Evolutionary conservation across 1,140 invertebrate genomes (phyloP).

Genomic region (Adoxophyes honmai): DNA sequence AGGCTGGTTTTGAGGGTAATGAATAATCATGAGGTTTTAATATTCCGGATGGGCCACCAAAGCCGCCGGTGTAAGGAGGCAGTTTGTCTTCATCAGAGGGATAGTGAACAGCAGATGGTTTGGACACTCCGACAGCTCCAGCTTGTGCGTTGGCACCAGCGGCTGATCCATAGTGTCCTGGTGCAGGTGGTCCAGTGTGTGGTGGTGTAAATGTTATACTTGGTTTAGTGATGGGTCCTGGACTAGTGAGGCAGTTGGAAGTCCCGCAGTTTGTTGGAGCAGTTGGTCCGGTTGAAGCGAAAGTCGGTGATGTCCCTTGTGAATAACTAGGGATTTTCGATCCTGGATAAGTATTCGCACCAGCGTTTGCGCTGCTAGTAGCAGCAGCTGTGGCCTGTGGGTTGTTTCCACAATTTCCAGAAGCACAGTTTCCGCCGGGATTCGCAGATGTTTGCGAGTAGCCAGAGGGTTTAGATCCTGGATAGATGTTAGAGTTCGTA

Average conservation of each 20-base stretch:
- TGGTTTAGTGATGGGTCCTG: not conserved
- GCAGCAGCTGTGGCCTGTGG: not conserved
- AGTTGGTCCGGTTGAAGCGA: not conserved
- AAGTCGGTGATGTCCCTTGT: slow-evolving; percentile 2
- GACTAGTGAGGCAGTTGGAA: not conserved
- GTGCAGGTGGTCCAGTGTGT: not conserved
- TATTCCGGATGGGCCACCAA: slow-evolving; percentile 30
- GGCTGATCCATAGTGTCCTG: not conserved
- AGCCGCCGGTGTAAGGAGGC: slow-evolving; percentile 29
- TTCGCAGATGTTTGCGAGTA: not conserved
- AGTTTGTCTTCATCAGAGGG: slow-evolving; percentile 19
- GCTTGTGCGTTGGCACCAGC: slow-evolving; percentile 7
- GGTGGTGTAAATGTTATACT: slow-evolving; percentile 9
- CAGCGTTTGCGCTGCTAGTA: not conserved
- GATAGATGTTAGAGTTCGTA: not conserved
- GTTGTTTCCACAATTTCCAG: slow-evolving; percentile 13
- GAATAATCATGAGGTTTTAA: slow-evolving; percentile 41
- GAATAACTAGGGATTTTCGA: slow-evolving; percentile 6
- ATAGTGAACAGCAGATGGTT: not conserved
- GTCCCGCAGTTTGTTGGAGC: not conserved
- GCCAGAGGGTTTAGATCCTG: not conserved
- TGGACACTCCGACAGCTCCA: not conserved
- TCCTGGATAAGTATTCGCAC: not conserved
- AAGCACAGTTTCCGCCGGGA: not conserved
- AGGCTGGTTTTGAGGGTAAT: slow-evolving; percentile 13